Percentiles rank a stretch among this genome's conserved stretches.
Evolutionary conservation across 2,113 vertebrate genomes (phyloP).

Genomic region (Ivindomyrus marchei): DNA sequence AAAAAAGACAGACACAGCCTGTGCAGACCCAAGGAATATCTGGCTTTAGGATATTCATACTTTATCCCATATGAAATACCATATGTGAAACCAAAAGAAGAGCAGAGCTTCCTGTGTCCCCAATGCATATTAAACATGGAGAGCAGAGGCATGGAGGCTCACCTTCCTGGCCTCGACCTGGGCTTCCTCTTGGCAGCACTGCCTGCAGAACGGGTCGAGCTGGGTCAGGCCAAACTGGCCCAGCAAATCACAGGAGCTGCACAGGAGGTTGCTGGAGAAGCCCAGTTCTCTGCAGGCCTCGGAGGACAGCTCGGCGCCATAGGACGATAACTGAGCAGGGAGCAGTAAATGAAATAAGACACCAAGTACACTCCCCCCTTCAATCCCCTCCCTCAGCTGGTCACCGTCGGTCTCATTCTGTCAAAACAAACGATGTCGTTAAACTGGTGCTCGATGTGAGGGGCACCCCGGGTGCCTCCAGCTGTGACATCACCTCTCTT

Average conservation of each 20-base stretch:
- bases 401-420: not conserved
- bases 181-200: slow-evolving; percentile 94
- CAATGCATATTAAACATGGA: not conserved
- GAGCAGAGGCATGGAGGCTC: not conserved
- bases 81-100: not conserved
- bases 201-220: slow-evolving; percentile 75
- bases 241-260: slow-evolving; percentile 90
- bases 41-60: slow-evolving; percentile 8
- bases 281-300: slow-evolving; percentile 90
- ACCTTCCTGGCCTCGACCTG: slow-evolving; percentile 89
- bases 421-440: not conserved
- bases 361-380: not conserved
- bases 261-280: slow-evolving; percentile 95
- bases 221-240: slow-evolving; percentile 81
- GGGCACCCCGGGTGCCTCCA: not conserved
- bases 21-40: not conserved
- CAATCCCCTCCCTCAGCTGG: not conserved
- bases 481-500: not conserved
- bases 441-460: not conserved
- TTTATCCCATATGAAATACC: not conserved
- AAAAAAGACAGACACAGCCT: not conserved
- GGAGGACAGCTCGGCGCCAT: slow-evolving; percentile 78
- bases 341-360: slow-evolving; percentile 27
- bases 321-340: slow-evolving; percentile 62
- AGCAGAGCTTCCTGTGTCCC: not conserved